Evolutionary conservation across 2,797 vertebrate species (phyloP).

Genomic region (Melanotaenia maccullochi): DNA sequence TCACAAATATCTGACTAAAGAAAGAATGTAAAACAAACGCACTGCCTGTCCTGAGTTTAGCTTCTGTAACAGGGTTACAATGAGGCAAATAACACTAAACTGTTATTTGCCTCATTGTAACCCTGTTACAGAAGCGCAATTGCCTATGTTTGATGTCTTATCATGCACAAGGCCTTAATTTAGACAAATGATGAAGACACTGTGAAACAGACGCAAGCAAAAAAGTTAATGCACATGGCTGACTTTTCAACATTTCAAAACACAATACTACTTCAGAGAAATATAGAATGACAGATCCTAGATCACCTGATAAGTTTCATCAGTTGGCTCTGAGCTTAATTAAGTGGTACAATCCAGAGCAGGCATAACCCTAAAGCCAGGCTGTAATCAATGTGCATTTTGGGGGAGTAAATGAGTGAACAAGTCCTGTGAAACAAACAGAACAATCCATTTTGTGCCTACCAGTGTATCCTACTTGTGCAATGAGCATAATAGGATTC

Average conservation of each 20-base stretch:
- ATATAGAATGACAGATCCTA: conserved; percentile 43
- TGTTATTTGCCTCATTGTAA: conserved; percentile 34
- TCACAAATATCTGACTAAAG: conserved; percentile 53
- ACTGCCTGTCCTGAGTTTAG: conserved; percentile 23
- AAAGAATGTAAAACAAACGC: conserved; percentile 37
- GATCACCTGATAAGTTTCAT: conserved; percentile 52
- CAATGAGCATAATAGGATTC: conserved; percentile 61
- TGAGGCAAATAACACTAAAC: conserved; percentile 21
- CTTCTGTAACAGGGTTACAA: too few species aligned
- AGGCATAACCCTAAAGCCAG: conserved; percentile 39
- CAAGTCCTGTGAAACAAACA: conserved; percentile 22
- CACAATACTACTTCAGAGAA: conserved; percentile 37
- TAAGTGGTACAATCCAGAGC: conserved; percentile 38
- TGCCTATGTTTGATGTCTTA: conserved; percentile 8
- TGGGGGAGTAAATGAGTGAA: conserved; percentile 21
- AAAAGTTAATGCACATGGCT: conserved; percentile 30
- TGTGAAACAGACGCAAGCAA: conserved; percentile 27
- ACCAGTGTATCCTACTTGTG: conserved; percentile 39
- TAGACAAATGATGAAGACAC: conserved; percentile 24
- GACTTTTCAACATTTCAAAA: conserved; percentile 45
- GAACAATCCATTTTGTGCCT: conserved; percentile 33
- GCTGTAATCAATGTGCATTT: conserved; percentile 37
- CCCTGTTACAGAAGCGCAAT: conserved; percentile 14
- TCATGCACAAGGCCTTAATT: conserved; percentile 33
- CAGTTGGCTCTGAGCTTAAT: conserved; percentile 41